Evolutionary conservation across 1,140 invertebrate species (phyloP).

Genomic region (Diabrotica virgifera): DNA sequence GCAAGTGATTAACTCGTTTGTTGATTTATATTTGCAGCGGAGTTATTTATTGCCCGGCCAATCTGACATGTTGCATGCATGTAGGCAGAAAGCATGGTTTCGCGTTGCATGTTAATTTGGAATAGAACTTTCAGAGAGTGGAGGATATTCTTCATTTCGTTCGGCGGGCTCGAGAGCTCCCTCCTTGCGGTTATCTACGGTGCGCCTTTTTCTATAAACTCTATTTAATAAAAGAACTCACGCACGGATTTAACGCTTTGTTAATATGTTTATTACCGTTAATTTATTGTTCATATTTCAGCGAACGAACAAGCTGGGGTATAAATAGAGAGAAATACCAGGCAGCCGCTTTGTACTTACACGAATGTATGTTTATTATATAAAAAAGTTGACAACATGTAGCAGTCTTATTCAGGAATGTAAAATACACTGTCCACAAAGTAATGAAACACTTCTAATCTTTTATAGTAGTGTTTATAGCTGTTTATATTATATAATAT

Average conservation of each 20-base stretch:
- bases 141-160: constrained; percentile 18
- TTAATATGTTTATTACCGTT: neutral
- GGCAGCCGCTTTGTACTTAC: too few species aligned
- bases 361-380: too few species aligned
- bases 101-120: constrained; percentile 46
- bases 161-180: neutral
- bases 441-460: too few species aligned
- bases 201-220: neutral
- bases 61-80: constrained; percentile 48
- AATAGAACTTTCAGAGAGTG: constrained; percentile 28
- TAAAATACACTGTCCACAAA: too few species aligned
- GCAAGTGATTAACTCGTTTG: constrained; percentile 48
- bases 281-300: too few species aligned
- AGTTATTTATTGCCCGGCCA: constrained; percentile 41
- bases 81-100: constrained; percentile 46
- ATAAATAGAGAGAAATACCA: too few species aligned
- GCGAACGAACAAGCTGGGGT: too few species aligned
- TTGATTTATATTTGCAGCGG: constrained; percentile 46
- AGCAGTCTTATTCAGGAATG: too few species aligned
- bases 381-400: too few species aligned
- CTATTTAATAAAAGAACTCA: neutral
- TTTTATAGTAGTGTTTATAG: too few species aligned
- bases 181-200: neutral
- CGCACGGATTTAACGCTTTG: neutral
- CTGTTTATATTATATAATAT: too few species aligned